phyloP scores from a whole-genome alignment of 2,113 vertebrate genomes.

The Gobiocypris rarus region DNA sequence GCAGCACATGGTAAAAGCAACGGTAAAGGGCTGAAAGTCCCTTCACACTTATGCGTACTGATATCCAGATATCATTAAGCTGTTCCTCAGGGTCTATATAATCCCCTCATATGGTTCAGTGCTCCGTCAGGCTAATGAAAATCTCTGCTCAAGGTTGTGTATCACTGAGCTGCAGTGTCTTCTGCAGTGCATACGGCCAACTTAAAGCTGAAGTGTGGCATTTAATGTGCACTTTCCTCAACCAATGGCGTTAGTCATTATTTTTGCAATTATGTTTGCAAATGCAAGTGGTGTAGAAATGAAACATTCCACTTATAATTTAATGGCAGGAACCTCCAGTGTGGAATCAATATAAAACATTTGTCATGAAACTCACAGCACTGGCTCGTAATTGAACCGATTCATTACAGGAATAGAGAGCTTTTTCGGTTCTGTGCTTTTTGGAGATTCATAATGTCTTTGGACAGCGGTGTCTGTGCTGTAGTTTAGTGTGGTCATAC shows the following conservation, averaged over 20 bases:
- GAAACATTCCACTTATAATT: not conserved
- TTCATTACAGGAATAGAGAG: not conserved
- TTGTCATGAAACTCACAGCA: not conserved
- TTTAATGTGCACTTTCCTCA: not conserved
- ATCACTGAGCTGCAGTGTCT: constrained; percentile 34
- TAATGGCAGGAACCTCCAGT: not conserved
- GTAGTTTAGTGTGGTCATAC: not conserved
- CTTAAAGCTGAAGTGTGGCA: constrained; percentile 4
- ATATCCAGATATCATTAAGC: constrained; percentile 30
- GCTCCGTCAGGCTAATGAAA: constrained; percentile 48
- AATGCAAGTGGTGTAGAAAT: constrained; percentile 1
- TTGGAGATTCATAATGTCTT: not conserved
- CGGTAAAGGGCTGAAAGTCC: constrained; percentile 1
- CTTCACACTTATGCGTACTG: constrained; percentile 10
- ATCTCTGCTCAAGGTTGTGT: constrained; percentile 38
- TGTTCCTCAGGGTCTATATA: constrained; percentile 33
- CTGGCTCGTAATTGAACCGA: constrained; percentile 12
- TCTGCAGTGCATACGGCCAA: constrained; percentile 13
- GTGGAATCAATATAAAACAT: not conserved
- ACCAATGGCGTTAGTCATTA: constrained; percentile 7
- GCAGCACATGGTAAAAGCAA: constrained; percentile 3
- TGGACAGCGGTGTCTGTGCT: constrained; percentile 2
- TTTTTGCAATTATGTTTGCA: not conserved
- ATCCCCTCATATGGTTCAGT: constrained; percentile 26
- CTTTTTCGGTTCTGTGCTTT: constrained; percentile 12